Evolutionary conservation across 2,113 vertebrate genomes (phyloP), one percentile per base, ranked within the genome.

Genomic region (Ascaphus truei): DNA sequence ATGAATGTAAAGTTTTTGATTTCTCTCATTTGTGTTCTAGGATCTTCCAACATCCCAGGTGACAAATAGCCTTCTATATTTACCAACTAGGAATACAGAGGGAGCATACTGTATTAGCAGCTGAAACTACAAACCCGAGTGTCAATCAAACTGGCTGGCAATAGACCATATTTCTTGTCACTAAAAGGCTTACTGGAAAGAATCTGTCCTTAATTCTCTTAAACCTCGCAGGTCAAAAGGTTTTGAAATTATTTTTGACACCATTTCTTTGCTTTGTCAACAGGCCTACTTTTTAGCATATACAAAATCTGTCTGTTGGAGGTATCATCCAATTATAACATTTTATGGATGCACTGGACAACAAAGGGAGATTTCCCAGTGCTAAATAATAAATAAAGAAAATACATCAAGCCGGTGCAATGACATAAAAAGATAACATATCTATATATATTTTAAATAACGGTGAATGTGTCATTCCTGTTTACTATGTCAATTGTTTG

Each of bases 61-160:
- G 93, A 92, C 91, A 96, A 96, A 95, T 94, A 93, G 83, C 86
- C 83, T 93, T 92, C 95, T 95, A 96, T 93, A 95, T 95, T 95
- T 93, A 92, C 86, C 78, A 75, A 65, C 63, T 30, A 74, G 73
- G 76, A 88, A 82, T 86, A 85, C 75, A 89, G 75, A 89, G 87
- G 82, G 75, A 85, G 84, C 83, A 84, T 77, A 88, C 80, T 84
- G 77, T 84, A 89, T 84, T 84, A 92, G 93, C 93, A 96, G 92
- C 94, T 96, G 93, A 90, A 89, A 85, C 92, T 89, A 93, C 92
- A 93, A 92, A 84, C 85, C 67, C 51, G 78, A 80, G 88, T 90
- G 94, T 94, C 93, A 94, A 81, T 96, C 95, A 94, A 86, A 88
- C 61, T 4, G 10, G 79, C 89, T 92, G 92, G 91, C 88, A 72